phyloP scores from a whole-genome alignment of 2,113 vertebrate species.

The Ascaphus truei region DNA sequence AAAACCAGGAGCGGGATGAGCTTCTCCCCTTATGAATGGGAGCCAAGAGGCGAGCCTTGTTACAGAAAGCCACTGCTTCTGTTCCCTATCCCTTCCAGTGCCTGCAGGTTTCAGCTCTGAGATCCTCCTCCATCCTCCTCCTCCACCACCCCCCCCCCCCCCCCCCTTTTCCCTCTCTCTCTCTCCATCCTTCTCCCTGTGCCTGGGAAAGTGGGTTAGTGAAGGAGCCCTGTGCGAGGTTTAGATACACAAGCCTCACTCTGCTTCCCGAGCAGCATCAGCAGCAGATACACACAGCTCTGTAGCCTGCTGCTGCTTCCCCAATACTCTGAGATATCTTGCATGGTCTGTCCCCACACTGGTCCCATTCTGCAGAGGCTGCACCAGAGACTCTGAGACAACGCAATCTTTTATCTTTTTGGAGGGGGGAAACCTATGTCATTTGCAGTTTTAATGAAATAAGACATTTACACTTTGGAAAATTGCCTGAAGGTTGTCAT shows the following conservation, averaged over 20 bases:
- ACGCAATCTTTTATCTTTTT: not conserved
- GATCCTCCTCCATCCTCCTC: constrained; percentile 14
- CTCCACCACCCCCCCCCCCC: not conserved
- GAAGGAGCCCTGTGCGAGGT: constrained; percentile 48
- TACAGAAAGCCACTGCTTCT: not conserved
- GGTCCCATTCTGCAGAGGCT: not conserved
- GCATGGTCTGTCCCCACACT: not conserved
- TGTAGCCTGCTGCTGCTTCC: not conserved
- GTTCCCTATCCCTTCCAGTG: not conserved
- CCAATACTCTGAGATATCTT: constrained; percentile 3
- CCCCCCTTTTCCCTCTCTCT: not conserved
- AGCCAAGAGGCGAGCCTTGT: not conserved
- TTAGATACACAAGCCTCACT: constrained; percentile 48
- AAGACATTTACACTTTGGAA: constrained; percentile 12
- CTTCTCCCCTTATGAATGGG: not conserved
- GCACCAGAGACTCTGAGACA: not conserved
- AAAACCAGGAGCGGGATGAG: not conserved
- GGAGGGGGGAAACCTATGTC: not conserved
- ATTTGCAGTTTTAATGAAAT: not conserved
- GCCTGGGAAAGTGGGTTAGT: constrained; percentile 74
- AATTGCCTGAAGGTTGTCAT: not conserved
- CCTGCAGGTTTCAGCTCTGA: constrained; percentile 10
- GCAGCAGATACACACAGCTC: not conserved
- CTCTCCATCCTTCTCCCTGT: constrained; percentile 45
- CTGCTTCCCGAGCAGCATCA: constrained; percentile 50